Evolutionary conservation across 2,113 vertebrate genomes (phyloP).

Genomic region (Callorhinus ursinus): DNA sequence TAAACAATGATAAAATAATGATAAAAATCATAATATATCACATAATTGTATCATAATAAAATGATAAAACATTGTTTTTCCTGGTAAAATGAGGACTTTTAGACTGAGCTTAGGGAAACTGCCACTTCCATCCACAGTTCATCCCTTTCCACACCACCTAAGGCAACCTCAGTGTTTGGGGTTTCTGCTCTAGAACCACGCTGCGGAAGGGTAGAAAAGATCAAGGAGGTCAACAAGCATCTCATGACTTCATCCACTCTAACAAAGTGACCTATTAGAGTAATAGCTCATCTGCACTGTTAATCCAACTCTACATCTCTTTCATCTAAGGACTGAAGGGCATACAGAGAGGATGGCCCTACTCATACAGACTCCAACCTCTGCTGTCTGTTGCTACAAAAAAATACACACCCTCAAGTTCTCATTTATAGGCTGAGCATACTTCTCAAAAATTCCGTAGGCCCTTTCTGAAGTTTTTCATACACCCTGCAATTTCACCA

Average conservation of each 20-base stretch:
- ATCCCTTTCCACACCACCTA: neutral
- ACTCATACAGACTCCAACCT: neutral
- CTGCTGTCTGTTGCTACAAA: neutral
- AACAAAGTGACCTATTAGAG: neutral
- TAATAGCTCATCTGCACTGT: neutral
- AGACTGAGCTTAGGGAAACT: neutral
- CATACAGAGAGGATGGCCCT: neutral
- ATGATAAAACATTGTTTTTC: neutral
- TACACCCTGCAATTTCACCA: neutral
- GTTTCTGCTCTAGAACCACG: neutral
- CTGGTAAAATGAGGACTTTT: neutral
- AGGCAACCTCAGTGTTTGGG: neutral
- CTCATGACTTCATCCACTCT: neutral
- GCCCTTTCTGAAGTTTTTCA: neutral
- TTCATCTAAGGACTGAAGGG: neutral
- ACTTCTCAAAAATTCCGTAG: neutral
- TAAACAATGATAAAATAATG: neutral
- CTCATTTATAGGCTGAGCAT: neutral
- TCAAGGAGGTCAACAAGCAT: neutral
- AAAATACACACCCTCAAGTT: neutral
- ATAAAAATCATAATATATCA: neutral
- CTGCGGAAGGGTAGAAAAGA: neutral
- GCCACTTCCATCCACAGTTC: neutral
- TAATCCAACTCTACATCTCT: neutral
- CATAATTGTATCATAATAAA: neutral